phyloP scores from a whole-genome alignment of 1,140 invertebrate species.

The Carposina sasakii region DNA sequence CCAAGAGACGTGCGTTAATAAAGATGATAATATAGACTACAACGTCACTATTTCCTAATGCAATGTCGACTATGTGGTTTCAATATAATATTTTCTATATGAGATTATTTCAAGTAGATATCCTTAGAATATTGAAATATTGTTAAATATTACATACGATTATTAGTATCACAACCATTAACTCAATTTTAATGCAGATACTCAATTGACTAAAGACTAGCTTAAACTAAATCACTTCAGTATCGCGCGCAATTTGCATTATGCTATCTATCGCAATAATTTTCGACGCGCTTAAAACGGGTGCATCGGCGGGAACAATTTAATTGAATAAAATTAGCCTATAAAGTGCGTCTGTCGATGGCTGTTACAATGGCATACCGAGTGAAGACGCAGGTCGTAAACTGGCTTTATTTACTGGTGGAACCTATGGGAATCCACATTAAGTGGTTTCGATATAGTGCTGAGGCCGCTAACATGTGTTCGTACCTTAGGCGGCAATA shows the following conservation, averaged over 20 bases:
- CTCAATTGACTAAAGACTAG: too few relatives aligned
- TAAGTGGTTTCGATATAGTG: slow-evolving; percentile 48
- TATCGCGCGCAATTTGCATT: slow-evolving; percentile 33
- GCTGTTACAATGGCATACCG: slow-evolving; percentile 63
- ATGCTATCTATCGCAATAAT: slow-evolving; percentile 62
- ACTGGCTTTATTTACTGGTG: slow-evolving; percentile 58
- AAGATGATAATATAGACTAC: too few relatives aligned
- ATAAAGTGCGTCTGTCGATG: slow-evolving; percentile 60
- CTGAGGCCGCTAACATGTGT: slow-evolving; percentile 42
- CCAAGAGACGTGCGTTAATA: too few relatives aligned
- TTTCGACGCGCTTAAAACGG: slow-evolving; percentile 53
- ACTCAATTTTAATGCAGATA: too few relatives aligned
- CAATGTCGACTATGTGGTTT: too few relatives aligned
- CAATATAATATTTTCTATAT: too few relatives aligned
- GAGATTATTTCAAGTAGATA: too few relatives aligned
- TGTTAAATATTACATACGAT: too few relatives aligned
- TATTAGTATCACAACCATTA: too few relatives aligned
- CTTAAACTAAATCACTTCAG: slow-evolving; percentile 49
- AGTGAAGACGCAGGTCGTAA: slow-evolving; percentile 41
- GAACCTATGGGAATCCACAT: slow-evolving; percentile 51
- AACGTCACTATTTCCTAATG: too few relatives aligned
- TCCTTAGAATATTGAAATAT: too few relatives aligned
- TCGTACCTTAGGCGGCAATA: slow-evolving; percentile 32
- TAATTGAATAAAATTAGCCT: slow-evolving; percentile 72
- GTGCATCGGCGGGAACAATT: slow-evolving; percentile 59